Evolutionary conservation across 2,797 vertebrate genomes (phyloP).

Genomic region (Sorex maritimensis): DNA sequence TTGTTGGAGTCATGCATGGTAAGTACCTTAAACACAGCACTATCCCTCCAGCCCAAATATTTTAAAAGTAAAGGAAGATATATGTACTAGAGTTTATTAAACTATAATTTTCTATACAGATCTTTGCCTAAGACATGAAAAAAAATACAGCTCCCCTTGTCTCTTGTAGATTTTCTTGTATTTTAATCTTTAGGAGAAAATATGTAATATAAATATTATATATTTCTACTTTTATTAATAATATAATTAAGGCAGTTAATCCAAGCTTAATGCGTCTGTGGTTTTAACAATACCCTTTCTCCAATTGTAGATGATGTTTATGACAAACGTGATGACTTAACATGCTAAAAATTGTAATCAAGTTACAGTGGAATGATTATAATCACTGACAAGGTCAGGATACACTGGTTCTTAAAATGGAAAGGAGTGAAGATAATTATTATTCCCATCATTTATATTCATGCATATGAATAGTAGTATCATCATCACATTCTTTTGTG

Average conservation of each 20-base stretch:
- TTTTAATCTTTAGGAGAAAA: slow-evolving; percentile 64
- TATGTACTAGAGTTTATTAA: background rate
- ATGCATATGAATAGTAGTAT: slow-evolving; percentile 35
- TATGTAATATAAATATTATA: too few relatives aligned
- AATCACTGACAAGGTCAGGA: slow-evolving; percentile 61
- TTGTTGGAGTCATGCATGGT: too few relatives aligned
- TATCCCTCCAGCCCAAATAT: too few relatives aligned
- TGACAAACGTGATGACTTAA: background rate
- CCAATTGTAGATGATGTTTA: slow-evolving; percentile 51
- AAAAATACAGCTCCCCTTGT: background rate
- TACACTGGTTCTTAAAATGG: slow-evolving; percentile 58
- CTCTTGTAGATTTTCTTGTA: slow-evolving; percentile 52
- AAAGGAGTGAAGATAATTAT: slow-evolving; percentile 67
- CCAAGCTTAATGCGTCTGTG: slow-evolving; percentile 45
- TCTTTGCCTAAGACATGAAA: slow-evolving; percentile 22
- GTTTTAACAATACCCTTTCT: slow-evolving; percentile 55
- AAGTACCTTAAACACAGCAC: too few relatives aligned
- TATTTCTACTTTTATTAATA: slow-evolving; percentile 58
- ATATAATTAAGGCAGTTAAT: slow-evolving; percentile 36
- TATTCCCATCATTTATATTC: slow-evolving; percentile 50
- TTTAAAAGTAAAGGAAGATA: background rate
- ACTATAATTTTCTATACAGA: slow-evolving; percentile 10
- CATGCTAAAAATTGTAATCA: slow-evolving; percentile 65
- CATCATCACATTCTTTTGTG: slow-evolving; percentile 45
- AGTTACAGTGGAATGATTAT: slow-evolving; percentile 39